Evolutionary conservation across 1,140 invertebrate genomes (phyloP).

Genomic region (Callitettix versicolor): DNA sequence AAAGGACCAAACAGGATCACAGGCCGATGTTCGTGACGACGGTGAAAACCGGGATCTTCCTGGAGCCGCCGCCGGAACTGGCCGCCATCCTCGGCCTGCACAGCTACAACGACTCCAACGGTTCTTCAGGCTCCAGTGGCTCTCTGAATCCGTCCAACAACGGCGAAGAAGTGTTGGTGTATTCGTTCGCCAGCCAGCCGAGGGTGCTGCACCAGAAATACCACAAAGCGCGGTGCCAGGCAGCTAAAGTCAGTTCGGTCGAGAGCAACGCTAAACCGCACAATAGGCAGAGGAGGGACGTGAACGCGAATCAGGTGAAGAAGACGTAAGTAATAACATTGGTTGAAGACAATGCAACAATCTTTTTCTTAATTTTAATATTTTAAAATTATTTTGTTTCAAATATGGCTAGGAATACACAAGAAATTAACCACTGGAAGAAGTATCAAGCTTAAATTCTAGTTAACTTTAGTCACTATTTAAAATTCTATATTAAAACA

Average conservation of each 20-base stretch:
- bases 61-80: conserved; percentile 62
- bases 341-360: no score
- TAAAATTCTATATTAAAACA: no score
- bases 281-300: conserved; percentile 8
- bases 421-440: no score
- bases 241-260: neutral
- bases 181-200: conserved; percentile 47
- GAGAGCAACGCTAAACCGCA: conserved; percentile 17
- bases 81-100: conserved; percentile 49
- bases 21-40: conserved; percentile 54
- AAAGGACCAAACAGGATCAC: conserved; percentile 10
- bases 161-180: conserved; percentile 38
- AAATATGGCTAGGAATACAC: no score
- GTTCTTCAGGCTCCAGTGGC: conserved; percentile 24
- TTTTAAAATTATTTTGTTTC: no score
- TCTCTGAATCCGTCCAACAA: conserved; percentile 31
- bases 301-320: neutral
- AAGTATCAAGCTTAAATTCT: no score
- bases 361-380: no score
- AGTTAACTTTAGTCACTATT: no score
- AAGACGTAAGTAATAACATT: conserved; percentile 12
- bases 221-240: conserved; percentile 2
- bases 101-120: conserved; percentile 30
- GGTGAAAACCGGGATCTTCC: conserved; percentile 62
- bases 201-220: conserved; percentile 33